These are phyloP conservation scores for Montifringilla adamsi DNA, from an alignment of 2,113 vertebrate genomes.

Conservation along the genomic window DNA sequence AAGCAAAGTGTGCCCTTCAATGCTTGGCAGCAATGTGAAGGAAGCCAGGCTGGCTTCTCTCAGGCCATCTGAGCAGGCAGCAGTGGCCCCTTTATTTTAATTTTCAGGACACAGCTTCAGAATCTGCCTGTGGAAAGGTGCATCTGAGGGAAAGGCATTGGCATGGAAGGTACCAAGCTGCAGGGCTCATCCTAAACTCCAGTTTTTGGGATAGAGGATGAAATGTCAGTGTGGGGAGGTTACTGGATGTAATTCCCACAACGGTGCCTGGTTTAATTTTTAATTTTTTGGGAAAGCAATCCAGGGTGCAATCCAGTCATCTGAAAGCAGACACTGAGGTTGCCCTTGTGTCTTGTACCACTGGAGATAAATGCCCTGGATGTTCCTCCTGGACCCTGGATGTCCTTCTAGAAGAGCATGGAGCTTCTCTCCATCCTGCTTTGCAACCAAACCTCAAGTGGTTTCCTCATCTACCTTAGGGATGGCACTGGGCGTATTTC, in stretches of 20 bases:
- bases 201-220: not conserved
- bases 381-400: not conserved
- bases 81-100: not conserved
- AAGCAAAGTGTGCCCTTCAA: not conserved
- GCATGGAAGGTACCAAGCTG: not conserved
- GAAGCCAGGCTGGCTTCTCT: not conserved
- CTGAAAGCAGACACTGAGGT: not conserved
- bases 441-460: not conserved
- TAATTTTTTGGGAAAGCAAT: not conserved
- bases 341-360: accelerated
- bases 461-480: not conserved
- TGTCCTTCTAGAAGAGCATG: not conserved
- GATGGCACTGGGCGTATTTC: not conserved
- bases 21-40: not conserved
- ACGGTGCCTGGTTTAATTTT: not conserved
- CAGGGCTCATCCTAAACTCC: not conserved
- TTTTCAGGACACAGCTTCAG: not conserved
- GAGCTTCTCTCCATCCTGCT: not conserved
- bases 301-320: not conserved
- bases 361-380: not conserved
- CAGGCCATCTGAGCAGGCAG: not conserved
- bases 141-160: not conserved
- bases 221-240: not conserved
- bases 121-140: not conserved
- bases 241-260: not conserved